A percentile compares a stretch with the other conserved stretches of the same genome.
phyloP scores from a whole-genome alignment of 2,113 vertebrate genomes.

The Cryptoleucopteryx plumbea region DNA sequence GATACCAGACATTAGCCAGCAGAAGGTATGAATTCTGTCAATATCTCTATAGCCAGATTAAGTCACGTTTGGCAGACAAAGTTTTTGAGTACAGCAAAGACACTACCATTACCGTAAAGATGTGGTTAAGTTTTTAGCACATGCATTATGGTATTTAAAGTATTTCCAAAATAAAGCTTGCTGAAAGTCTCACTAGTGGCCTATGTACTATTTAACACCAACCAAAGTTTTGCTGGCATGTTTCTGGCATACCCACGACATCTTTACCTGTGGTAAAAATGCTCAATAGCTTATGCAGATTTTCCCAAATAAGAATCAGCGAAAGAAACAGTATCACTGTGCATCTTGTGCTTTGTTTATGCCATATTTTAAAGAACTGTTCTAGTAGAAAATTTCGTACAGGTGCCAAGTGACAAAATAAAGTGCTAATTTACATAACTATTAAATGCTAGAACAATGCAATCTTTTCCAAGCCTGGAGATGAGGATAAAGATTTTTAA shows the following conservation, averaged over 20 bases:
- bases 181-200: background rate
- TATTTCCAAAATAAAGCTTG: background rate
- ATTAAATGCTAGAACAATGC: conserved; percentile 41
- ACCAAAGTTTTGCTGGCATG: background rate
- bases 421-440: conserved; percentile 44
- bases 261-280: background rate
- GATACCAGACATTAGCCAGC: conserved; percentile 34
- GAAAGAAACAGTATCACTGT: background rate
- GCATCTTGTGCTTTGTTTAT: background rate
- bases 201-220: background rate
- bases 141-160: background rate
- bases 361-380: conserved; percentile 7
- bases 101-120: background rate
- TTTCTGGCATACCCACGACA: background rate
- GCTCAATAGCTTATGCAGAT: background rate
- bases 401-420: conserved; percentile 46
- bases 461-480: conserved; percentile 1
- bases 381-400: conserved; percentile 10
- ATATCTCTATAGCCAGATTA: conserved; percentile 2
- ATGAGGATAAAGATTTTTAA: background rate
- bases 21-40: conserved; percentile 46
- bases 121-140: background rate
- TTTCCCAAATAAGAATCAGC: background rate
- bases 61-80: background rate
- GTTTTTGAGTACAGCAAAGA: background rate